These are phyloP conservation scores for Epirrita christyi DNA, from an alignment of 2,888 invertebrate genomes.

Conservation along the genomic window DNA sequence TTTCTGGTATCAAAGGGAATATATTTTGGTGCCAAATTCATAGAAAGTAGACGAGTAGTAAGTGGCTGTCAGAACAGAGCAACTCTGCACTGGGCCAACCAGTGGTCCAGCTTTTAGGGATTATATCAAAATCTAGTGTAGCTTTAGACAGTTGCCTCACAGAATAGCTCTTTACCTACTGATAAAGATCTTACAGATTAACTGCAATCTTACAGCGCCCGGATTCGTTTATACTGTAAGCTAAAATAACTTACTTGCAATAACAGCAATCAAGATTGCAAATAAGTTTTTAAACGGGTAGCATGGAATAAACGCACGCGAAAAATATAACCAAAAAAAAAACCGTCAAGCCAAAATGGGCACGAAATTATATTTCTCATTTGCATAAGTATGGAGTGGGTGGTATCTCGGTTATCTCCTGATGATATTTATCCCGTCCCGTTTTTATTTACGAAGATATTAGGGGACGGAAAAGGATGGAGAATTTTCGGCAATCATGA, in stretches of 20 bases:
- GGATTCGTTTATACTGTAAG: too few relatives aligned
- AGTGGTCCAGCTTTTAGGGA: too few relatives aligned
- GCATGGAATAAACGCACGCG: constrained; percentile 24
- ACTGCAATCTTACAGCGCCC: too few relatives aligned
- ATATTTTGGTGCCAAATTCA: constrained; percentile 6
- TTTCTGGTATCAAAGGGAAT: constrained; percentile 4
- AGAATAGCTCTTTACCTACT: too few relatives aligned
- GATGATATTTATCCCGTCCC: constrained; percentile 38
- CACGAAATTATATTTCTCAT: constrained; percentile 45
- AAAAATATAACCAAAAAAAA: constrained; percentile 41
- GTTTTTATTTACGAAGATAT: constrained; percentile 28
- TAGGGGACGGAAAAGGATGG: constrained; percentile 22
- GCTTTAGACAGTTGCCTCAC: too few relatives aligned
- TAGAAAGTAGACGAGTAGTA: too few relatives aligned
- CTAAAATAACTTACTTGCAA: not conserved
- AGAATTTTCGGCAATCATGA: constrained; percentile 26
- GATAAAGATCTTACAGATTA: too few relatives aligned
- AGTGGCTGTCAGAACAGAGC: too few relatives aligned
- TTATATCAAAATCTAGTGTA: too few relatives aligned
- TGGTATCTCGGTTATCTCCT: constrained; percentile 38
- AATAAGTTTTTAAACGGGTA: constrained; percentile 1
- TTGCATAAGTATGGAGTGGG: constrained; percentile 46
- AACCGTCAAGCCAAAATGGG: constrained; percentile 40
- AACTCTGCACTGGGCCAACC: too few relatives aligned
- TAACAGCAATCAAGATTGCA: not conserved